Evolutionary conservation across 2,113 vertebrate genomes (phyloP).

Genomic region (Varanus salvator): DNA sequence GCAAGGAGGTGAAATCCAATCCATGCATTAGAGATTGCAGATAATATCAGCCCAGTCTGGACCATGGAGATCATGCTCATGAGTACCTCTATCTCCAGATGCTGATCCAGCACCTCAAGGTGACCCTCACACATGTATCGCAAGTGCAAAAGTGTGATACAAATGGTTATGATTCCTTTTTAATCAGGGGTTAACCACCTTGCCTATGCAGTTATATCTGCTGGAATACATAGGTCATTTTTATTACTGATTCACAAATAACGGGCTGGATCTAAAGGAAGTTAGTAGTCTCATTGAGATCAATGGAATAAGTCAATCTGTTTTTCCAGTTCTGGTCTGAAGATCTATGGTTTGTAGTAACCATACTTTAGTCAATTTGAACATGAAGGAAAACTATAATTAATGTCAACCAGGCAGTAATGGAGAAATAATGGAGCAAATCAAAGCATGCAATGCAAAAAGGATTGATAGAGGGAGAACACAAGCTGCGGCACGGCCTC

Average conservation of each 20-base stretch:
- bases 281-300: not conserved
- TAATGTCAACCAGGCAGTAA: not conserved
- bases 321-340: not conserved
- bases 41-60: no score
- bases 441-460: not conserved
- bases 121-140: not conserved
- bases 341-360: not conserved
- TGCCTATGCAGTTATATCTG: not conserved
- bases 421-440: not conserved
- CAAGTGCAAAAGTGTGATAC: not conserved
- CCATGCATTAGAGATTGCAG: not conserved
- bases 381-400: not conserved
- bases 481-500: not conserved
- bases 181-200: not conserved
- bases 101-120: not conserved
- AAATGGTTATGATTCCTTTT: not conserved
- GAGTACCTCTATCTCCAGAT: not conserved
- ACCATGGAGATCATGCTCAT: not conserved
- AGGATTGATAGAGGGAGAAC: not conserved
- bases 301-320: not conserved
- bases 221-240: not conserved
- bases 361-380: not conserved
- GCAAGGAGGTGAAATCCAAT: not conserved
- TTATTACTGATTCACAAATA: not conserved
- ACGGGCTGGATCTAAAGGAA: not conserved